These are phyloP conservation scores for Andrena marginata DNA, from an alignment of 2,888 invertebrate genomes.

Conservation along the genomic window DNA sequence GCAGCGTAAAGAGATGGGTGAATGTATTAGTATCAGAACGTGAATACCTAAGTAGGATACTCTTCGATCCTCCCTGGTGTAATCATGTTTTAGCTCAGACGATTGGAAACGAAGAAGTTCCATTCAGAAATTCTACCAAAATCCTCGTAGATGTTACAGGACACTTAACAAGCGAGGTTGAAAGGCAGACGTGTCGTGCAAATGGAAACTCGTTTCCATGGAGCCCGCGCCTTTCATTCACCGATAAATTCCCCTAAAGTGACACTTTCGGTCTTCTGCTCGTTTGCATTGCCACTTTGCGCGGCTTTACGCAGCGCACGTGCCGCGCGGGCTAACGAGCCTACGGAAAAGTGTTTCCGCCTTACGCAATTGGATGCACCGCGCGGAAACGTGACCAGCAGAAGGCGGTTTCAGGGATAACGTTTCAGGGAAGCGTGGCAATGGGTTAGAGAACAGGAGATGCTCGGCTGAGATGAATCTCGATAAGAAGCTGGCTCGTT, in stretches of 20 bases:
- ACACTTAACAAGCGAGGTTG: background rate
- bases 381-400: slow-evolving; percentile 12
- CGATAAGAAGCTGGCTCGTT: slow-evolving; percentile 47
- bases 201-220: background rate
- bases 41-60: background rate
- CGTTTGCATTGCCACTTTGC: slow-evolving; percentile 11
- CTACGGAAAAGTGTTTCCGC: slow-evolving; percentile 23
- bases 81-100: background rate
- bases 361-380: slow-evolving; percentile 10
- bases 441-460: slow-evolving; percentile 42
- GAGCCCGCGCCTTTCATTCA: background rate
- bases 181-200: background rate
- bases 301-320: background rate
- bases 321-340: slow-evolving; percentile 4
- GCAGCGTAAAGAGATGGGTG: slow-evolving; percentile 18
- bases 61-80: background rate
- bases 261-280: slow-evolving; percentile 13
- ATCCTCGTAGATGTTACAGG: background rate
- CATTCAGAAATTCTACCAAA: background rate
- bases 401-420: slow-evolving; percentile 31
- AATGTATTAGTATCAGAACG: slow-evolving; percentile 27
- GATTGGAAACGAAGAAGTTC: background rate
- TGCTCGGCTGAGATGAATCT: slow-evolving; percentile 47
- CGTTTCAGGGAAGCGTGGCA: slow-evolving; percentile 45
- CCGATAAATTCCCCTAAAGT: background rate